Conservation (phyloP, 2,113 vertebrate genomes). For the Sapayoa aenigma region DNA sequence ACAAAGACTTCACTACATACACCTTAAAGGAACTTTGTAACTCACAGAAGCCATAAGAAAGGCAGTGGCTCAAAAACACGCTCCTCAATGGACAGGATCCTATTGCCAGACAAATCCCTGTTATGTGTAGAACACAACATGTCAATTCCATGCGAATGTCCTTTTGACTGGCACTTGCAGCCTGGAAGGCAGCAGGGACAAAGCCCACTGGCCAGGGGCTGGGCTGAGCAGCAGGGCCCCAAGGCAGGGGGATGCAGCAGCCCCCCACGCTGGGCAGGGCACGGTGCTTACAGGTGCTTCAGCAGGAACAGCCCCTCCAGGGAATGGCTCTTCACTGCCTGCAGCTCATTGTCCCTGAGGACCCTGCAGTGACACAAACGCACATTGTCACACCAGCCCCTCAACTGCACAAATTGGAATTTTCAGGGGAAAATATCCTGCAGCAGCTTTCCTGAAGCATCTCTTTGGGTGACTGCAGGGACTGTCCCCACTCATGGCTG, state of each 20-base stretch:
- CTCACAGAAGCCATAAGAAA: background rate
- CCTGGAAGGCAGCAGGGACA: background rate
- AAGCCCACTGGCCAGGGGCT: background rate
- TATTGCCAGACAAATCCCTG: background rate
- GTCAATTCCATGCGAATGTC: background rate
- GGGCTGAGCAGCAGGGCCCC: background rate
- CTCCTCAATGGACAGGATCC: background rate
- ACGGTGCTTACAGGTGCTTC: slow-evolving; percentile 59
- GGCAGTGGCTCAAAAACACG: background rate
- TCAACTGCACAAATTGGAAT: background rate
- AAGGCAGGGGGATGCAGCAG: background rate
- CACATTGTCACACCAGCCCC: background rate
- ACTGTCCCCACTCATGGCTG: background rate
- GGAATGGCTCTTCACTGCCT: slow-evolving; percentile 27
- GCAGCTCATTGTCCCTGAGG: slow-evolving; percentile 51
- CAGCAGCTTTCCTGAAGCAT: background rate
- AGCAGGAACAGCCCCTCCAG: slow-evolving; percentile 66
- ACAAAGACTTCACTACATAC: background rate
- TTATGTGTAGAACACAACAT: background rate
- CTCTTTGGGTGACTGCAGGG: background rate
- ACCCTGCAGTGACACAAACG: slow-evolving; percentile 21
- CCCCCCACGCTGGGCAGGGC: background rate
- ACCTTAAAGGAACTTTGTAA: background rate
- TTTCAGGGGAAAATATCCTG: background rate
- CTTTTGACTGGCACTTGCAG: background rate